Base-by-base conservation (phyloP, 2,113 vertebrate species). In the Aspiorhynchus laticeps region DNA sequence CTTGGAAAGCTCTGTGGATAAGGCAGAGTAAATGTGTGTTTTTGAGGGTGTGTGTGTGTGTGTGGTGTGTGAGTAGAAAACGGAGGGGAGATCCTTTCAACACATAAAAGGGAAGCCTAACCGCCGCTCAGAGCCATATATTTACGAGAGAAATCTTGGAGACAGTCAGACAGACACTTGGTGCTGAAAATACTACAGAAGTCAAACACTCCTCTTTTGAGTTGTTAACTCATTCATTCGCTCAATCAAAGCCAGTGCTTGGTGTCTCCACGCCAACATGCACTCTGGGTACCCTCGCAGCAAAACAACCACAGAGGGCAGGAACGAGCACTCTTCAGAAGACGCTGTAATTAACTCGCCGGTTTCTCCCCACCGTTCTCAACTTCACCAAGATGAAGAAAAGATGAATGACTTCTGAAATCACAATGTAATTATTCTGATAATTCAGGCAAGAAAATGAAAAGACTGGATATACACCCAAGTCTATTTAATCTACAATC, bases 401-500 rank as follows among this genome's bases (percentile, higher is more conserved):
- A 93, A 93, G 91, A 91, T 46, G 33, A 86, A 92, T 87, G 88
- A 87, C 73, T 87, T 91, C 73, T 73, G 91, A 91, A 91, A 90
- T 91, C 92, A 94, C 92, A 95, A 93, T 94, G 91, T 93, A 93
- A 94, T 95, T 95, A 95, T 94, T 95, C 90, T 6, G 33, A 59
- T 61, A 61, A 17, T 33, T 21, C n/a, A 3, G 76, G 33, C 43
- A 41, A 38, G 33, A 3, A 41, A 73, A 73, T 73, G 9, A 92
- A 95, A 92, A 88, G 71, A 84, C 56, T 90, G 90, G 93, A 26
- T 33, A 56, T 46, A 31, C 56, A 78, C 5, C 24, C 73, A 26
- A 8, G 73, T 59, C 28, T 43, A 14, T 21, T 56, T 92, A 92
- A 92, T 93, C 90, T 90, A 88, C 91, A 89, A 91, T 90, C 91